Base-by-base conservation (phyloP, 2,797 vertebrate genomes). In the Alcedo quadribrachys region DNA sequence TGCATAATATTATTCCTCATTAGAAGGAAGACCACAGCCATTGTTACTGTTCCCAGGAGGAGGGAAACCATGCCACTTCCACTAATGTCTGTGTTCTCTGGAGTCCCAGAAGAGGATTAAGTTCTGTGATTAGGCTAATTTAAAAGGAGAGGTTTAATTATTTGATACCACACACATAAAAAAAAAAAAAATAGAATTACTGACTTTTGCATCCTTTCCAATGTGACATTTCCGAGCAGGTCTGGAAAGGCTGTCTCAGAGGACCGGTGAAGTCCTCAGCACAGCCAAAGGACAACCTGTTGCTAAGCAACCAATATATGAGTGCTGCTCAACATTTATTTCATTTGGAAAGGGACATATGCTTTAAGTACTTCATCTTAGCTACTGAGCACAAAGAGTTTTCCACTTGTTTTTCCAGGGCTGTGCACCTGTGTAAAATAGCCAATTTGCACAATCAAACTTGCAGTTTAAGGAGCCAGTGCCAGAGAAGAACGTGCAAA, bases 211-310 rank as follows among this genome's bases (percentile, higher is more conserved):
- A 90, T 95, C 92, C 89, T 89, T 94, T 94, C 92, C 85, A 91
- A 87, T 51, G 61, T 92, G 91, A 75, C 83, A 88, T 94, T 90
- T 91, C 81, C 78, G 93, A 93, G 91, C 89, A 85, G 87, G 92
- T 86, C 91, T 91, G 75, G n/a, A 63, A 70, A 80, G 89, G 66
- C 65, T 87, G 78, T 95, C 92, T 81, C 95, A 77, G 70, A 88
- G 91, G 94, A 93, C 87, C 17, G 0, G 8, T 63, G 54, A 81
- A 68, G 91, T 94, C 75, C 83, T 61, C 67, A 54, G 89, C 94
- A 93, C 79, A 94, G 87, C 87, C 87, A 84, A 96, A 95, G 94
- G 93, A 95, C 91, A 92, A 93, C 91, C 83, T 90, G 96, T 96
- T 94, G 94, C 96, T 96, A 93, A 94, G 96, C 96, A 96, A 96